A percentile compares a stretch with the other conserved stretches of the same genome.
phyloP scores from a whole-genome alignment of 2,888 invertebrate genomes.

The Halocaridina rubra region DNA sequence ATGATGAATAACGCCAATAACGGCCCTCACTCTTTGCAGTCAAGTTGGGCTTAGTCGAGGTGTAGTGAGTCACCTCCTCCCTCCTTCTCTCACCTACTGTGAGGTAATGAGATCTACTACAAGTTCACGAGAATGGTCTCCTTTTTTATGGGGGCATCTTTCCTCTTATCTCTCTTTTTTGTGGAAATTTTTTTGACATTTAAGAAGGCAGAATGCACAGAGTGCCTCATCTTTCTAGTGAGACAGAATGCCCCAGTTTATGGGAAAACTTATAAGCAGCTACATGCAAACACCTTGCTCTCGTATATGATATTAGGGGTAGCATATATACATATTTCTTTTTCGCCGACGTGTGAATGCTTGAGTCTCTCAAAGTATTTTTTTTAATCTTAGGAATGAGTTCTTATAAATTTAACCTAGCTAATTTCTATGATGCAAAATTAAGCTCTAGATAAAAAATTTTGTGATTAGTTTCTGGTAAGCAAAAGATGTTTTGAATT shows the following conservation, averaged over 20 bases:
- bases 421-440: too few relatives aligned
- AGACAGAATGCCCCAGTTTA: constrained; percentile 47
- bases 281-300: constrained; percentile 38
- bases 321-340: constrained; percentile 34
- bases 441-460: too few relatives aligned
- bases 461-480: too few relatives aligned
- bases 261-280: too few relatives aligned
- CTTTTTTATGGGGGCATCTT: not conserved
- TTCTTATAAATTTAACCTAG: too few relatives aligned
- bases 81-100: constrained; percentile 55
- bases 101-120: constrained; percentile 58
- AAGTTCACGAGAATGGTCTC: constrained; percentile 54
- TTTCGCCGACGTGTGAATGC: constrained; percentile 52
- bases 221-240: constrained; percentile 55
- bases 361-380: constrained; percentile 43
- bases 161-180: not conserved
- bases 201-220: constrained; percentile 31
- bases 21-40: constrained; percentile 58
- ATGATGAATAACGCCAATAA: constrained; percentile 50
- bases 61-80: constrained; percentile 59
- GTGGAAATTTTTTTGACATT: not conserved
- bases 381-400: constrained; percentile 47
- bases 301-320: constrained; percentile 47
- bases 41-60: constrained; percentile 62
- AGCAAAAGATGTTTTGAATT: too few relatives aligned